Percentiles rank a stretch among this genome's conserved stretches.
Evolutionary conservation across 2,888 invertebrate genomes (phyloP).

Genomic region (Acronicta leporina): DNA sequence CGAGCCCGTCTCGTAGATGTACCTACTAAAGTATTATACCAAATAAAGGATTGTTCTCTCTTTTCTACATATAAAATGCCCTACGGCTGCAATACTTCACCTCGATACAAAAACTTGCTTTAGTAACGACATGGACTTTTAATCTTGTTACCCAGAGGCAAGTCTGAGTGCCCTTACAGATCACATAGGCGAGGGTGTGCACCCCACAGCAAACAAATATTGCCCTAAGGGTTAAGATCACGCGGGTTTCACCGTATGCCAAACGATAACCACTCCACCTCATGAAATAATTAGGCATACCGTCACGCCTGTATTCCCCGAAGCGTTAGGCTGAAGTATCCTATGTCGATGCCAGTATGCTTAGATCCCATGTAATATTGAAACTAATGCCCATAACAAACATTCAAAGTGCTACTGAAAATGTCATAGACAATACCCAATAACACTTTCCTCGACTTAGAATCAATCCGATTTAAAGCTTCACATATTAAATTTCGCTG

Average conservation of each 20-base stretch:
- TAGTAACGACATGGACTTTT: constrained; percentile 3
- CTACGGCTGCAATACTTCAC: not conserved
- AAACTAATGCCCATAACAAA: too few species aligned
- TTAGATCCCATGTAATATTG: too few species aligned
- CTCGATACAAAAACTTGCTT: not conserved
- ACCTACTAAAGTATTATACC: not conserved
- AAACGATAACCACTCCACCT: constrained; percentile 14
- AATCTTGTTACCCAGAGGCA: constrained; percentile 4
- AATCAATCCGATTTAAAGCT: too few species aligned
- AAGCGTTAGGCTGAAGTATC: too few species aligned
- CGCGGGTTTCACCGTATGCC: constrained; percentile 4
- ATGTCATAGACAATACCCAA: too few species aligned
- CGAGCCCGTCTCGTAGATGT: too few species aligned
- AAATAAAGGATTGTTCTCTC: not conserved
- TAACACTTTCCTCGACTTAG: too few species aligned
- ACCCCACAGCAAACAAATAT: constrained; percentile 23
- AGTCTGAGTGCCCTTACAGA: constrained; percentile 10
- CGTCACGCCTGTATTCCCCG: too few species aligned
- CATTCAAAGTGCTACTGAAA: too few species aligned
- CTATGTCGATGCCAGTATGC: too few species aligned
- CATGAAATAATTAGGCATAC: not conserved
- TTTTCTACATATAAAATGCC: not conserved
- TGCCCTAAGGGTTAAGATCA: constrained; percentile 26
- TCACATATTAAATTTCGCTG: too few species aligned
- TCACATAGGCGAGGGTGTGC: constrained; percentile 1